phyloP scores from a whole-genome alignment of 2,888 invertebrate genomes.

The Didymodactylos carnosus region DNA sequence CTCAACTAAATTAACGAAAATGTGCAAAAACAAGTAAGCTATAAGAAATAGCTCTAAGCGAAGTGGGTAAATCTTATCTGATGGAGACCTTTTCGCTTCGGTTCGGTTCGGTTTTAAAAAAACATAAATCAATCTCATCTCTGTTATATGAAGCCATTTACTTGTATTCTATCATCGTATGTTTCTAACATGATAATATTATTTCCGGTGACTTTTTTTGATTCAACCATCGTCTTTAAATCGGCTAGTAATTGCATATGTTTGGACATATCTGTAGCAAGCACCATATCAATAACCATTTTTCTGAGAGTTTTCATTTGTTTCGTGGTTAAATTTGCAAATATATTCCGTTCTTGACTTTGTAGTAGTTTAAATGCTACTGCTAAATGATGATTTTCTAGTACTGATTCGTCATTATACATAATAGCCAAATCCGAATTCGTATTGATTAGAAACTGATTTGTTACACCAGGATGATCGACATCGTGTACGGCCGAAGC shows the following conservation, averaged over 20 bases:
- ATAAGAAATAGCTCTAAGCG: too few species aligned
- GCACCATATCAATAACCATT: constrained; percentile 98
- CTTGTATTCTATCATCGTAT: constrained; percentile 91
- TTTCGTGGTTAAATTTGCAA: constrained; percentile 76
- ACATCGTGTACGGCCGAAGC: constrained; percentile 97
- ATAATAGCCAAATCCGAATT: constrained; percentile 84
- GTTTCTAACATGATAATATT: constrained; percentile 78
- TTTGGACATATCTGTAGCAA: constrained; percentile 98
- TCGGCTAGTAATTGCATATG: constrained; percentile 96
- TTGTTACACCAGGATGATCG: constrained; percentile 95
- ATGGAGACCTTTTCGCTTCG: too few species aligned
- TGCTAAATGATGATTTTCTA: constrained; percentile 96
- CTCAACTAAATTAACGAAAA: too few species aligned
- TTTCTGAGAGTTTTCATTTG: constrained; percentile 85
- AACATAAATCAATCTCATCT: too few species aligned
- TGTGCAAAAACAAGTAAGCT: too few species aligned
- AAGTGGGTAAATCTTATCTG: too few species aligned
- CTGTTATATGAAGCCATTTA: too few species aligned
- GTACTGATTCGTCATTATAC: constrained; percentile 98
- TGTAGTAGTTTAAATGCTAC: constrained; percentile 87
- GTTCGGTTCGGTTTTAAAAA: too few species aligned
- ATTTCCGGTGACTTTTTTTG: constrained; percentile 79
- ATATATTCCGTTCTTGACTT: constrained; percentile 90
- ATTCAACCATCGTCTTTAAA: constrained; percentile 98
- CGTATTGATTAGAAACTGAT: constrained; percentile 95